These are phyloP conservation scores for Pocillopora damicornis DNA, from an alignment of 64 coral and sea anemone species.

Conservation along the genomic window DNA sequence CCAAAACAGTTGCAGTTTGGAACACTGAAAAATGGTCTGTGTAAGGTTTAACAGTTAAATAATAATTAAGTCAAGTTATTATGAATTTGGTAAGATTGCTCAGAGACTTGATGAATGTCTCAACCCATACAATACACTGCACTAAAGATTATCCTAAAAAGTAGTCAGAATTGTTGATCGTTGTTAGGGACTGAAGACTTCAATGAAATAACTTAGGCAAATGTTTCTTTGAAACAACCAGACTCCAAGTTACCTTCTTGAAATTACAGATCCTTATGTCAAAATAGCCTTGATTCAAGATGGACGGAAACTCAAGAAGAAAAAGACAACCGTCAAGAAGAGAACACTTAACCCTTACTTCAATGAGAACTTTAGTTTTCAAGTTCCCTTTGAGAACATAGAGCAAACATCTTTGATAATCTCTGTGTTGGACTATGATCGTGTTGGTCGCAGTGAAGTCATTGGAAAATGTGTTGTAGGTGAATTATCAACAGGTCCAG, in stretches of 20 bases:
- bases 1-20: no score
- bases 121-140: no score
- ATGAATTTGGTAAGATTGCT: no score
- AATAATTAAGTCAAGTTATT: no score
- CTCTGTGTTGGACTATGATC: constrained; percentile 92
- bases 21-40: no score
- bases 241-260: neutral
- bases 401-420: constrained; percentile 91
- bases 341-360: constrained; percentile 95
- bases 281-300: constrained; percentile 94
- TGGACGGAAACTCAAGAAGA: constrained; percentile 92
- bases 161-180: neutral
- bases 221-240: neutral
- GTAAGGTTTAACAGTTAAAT: no score
- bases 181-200: neutral
- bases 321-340: constrained; percentile 99
- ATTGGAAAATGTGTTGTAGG: constrained; percentile 98
- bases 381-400: constrained; percentile 94
- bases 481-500: constrained; percentile 79
- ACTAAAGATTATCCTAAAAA: no score
- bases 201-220: neutral
- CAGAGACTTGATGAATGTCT: no score
- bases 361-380: constrained; percentile 93
- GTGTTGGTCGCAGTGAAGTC: constrained; percentile 89
- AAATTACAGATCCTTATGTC: constrained; percentile 89